These are phyloP conservation scores for Patiria miniata DNA, from an alignment of 35 echinoderm and acorn worm genomes.

Conservation along the genomic window DNA sequence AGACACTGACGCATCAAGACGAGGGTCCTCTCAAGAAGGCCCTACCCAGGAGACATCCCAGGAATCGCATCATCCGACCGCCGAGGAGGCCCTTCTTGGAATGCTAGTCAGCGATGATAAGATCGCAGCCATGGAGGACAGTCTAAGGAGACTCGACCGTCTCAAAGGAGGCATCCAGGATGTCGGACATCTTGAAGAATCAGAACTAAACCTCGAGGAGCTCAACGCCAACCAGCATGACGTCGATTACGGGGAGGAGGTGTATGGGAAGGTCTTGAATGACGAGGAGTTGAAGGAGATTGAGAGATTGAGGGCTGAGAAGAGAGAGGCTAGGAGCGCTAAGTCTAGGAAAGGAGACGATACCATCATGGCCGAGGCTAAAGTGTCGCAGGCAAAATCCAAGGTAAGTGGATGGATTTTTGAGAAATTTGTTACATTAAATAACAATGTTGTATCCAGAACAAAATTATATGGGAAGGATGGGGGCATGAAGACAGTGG, in stretches of 20 bases:
- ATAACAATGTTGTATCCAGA: too few species aligned
- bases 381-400: slow-evolving; percentile 14
- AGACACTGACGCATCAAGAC: neutral
- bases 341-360: slow-evolving; percentile 21
- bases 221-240: neutral
- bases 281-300: slow-evolving; percentile 67
- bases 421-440: neutral
- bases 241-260: slow-evolving; percentile 13
- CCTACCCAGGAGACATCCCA: neutral
- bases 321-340: slow-evolving; percentile 43
- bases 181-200: slow-evolving; percentile 66
- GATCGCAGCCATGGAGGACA: slow-evolving; percentile 38
- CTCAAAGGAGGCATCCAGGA: slow-evolving; percentile 38
- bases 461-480: too few species aligned
- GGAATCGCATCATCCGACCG: neutral
- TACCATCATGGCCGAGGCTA: neutral
- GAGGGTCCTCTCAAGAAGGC: neutral
- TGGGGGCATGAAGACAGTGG: too few species aligned
- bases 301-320: slow-evolving; percentile 39
- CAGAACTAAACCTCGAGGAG: slow-evolving; percentile 22
- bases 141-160: slow-evolving; percentile 5
- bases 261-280: slow-evolving; percentile 58
- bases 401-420: neutral
- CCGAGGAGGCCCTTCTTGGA: neutral
- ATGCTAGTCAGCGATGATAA: slow-evolving; percentile 17